A percentile compares a stretch with the other conserved stretches of the same genome.
Evolutionary conservation across 37 sponge, comb jelly and placozoan species (phyloP).

Genomic region (Mnemiopsis leidyi): DNA sequence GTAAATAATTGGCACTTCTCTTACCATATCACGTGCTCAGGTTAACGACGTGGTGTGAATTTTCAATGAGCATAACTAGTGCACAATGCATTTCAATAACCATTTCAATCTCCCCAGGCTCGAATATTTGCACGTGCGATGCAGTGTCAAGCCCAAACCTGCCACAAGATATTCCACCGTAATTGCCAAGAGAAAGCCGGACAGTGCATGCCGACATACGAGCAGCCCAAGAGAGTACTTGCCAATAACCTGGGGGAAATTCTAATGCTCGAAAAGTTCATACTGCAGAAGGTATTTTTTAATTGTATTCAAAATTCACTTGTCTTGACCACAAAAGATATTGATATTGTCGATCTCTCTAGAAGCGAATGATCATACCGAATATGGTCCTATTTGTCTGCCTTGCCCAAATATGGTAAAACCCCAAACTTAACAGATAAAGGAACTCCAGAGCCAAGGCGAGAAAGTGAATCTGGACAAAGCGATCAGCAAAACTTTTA

Average conservation of each 20-base stretch:
- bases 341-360: no score
- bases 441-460: not conserved
- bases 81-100: no score
- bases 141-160: conserved; percentile 45
- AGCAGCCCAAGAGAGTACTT: conserved; percentile 32
- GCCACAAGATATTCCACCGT: conserved; percentile 46
- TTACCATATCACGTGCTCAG: not conserved
- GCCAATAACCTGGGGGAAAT: conserved; percentile 46
- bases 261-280: conserved; percentile 40
- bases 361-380: no score
- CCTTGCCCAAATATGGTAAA: not conserved
- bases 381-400: no score
- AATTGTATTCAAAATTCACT: not conserved
- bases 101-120: not conserved
- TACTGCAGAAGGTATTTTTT: conserved; percentile 21
- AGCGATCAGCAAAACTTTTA: not conserved
- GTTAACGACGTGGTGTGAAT: no score
- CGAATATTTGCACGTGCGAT: conserved; percentile 16
- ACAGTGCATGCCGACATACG: conserved; percentile 40
- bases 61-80: no score
- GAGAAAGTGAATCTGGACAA: conserved; percentile 20
- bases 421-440: not conserved
- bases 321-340: no score
- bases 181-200: conserved; percentile 11
- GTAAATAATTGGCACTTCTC: not conserved